Evolutionary conservation across 2,113 vertebrate species (phyloP).

Genomic region (Gymnobelideus leadbeateri): DNA sequence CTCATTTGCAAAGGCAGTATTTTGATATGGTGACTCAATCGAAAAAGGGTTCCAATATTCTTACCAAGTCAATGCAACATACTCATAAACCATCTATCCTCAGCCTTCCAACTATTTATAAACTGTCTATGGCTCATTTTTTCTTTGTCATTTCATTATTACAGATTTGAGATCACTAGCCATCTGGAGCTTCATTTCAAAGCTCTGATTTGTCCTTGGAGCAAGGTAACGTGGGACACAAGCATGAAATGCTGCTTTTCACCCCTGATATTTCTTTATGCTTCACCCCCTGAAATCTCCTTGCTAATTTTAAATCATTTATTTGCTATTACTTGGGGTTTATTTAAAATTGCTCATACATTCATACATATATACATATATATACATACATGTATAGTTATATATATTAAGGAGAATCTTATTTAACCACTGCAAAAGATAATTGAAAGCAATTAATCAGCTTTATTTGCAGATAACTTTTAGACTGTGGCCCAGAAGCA

Average conservation of each 20-base stretch:
- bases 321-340: conserved; percentile 64
- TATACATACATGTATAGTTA: conserved; percentile 60
- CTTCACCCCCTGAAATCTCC: conserved; percentile 79
- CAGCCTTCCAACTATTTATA: conserved; percentile 78
- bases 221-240: conserved; percentile 82
- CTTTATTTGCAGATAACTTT: conserved; percentile 82
- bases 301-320: conserved; percentile 79
- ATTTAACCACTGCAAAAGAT: conserved; percentile 70
- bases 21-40: conserved; percentile 66
- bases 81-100: conserved; percentile 73
- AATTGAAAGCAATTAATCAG: conserved; percentile 76
- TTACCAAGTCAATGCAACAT: conserved; percentile 72
- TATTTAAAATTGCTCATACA: conserved; percentile 51
- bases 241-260: conserved; percentile 83
- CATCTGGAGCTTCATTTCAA: conserved; percentile 84
- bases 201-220: conserved; percentile 84
- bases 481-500: conserved; percentile 74
- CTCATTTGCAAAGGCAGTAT: conserved; percentile 51
- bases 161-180: conserved; percentile 83
- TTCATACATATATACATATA: conserved; percentile 32
- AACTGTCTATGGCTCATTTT: conserved; percentile 77
- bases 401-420: conserved; percentile 68
- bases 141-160: conserved; percentile 80
- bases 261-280: conserved; percentile 80
- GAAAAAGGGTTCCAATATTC: conserved; percentile 54